Evolutionary conservation across 2,888 invertebrate species (phyloP).

Genomic region (Eucera pruinosa): DNA sequence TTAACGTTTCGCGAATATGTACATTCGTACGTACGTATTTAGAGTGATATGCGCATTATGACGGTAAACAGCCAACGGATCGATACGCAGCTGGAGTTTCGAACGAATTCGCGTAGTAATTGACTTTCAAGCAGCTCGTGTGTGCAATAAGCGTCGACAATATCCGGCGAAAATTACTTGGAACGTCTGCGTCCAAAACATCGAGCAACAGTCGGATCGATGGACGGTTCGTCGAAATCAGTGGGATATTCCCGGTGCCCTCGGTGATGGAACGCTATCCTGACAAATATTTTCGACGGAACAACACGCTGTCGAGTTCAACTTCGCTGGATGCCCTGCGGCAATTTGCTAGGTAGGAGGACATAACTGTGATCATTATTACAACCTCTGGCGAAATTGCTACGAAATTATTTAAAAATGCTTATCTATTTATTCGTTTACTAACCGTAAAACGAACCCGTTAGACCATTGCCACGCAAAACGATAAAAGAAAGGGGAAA

Average conservation of each 20-base stretch:
- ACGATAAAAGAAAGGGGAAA: too few relatives aligned
- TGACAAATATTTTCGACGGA: constrained; percentile 1
- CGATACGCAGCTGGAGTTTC: background rate
- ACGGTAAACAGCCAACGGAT: background rate
- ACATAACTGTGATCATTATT: too few relatives aligned
- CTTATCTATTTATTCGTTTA: too few relatives aligned
- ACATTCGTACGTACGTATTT: too few relatives aligned
- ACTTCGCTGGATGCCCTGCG: background rate
- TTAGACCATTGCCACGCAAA: too few relatives aligned
- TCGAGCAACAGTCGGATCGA: constrained; percentile 15
- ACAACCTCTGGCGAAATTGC: too few relatives aligned
- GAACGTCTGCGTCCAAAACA: constrained; percentile 11
- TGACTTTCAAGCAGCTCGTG: constrained; percentile 25
- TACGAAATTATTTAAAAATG: too few relatives aligned
- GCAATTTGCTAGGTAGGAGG: too few relatives aligned
- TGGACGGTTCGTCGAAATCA: background rate
- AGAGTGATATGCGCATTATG: constrained; percentile 13
- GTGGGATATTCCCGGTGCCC: too few relatives aligned
- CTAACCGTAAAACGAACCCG: too few relatives aligned
- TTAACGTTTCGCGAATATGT: background rate
- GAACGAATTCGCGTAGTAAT: constrained; percentile 18
- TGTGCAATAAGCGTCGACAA: constrained; percentile 3
- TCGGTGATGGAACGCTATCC: background rate
- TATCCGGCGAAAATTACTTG: constrained; percentile 19
- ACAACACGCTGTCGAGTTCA: background rate